Percentiles rank a stretch among this genome's conserved stretches.
Conservation (phyloP, 2,113 vertebrate species). For the Ochotona princeps region DNA sequence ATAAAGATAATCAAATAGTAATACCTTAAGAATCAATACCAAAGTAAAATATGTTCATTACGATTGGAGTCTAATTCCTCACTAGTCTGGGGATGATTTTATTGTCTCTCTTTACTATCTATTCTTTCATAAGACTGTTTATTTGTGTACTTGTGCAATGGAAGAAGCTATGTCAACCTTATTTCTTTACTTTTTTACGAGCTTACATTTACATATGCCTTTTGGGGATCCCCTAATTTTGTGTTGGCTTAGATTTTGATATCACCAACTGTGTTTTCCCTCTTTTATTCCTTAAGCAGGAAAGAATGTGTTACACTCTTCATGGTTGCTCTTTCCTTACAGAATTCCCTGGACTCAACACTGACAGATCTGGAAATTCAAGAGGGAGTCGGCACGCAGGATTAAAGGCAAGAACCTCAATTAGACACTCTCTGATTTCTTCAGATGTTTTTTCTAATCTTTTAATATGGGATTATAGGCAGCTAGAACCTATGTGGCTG, state of each 20-base stretch:
- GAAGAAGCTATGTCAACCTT: neutral
- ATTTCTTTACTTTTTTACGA: constrained; percentile 62
- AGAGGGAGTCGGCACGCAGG: constrained; percentile 88
- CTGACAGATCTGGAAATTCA: constrained; percentile 90
- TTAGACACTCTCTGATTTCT: constrained; percentile 92
- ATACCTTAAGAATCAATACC: neutral
- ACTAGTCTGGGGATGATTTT: constrained; percentile 30
- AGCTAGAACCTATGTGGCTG: constrained; percentile 86
- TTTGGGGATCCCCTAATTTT: constrained; percentile 67
- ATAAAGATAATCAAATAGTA: neutral
- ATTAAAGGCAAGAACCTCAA: constrained; percentile 93
- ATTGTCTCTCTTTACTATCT: constrained; percentile 22
- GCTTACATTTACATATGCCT: constrained; percentile 59
- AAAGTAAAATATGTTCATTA: constrained; percentile 25
- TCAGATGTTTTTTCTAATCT: constrained; percentile 93
- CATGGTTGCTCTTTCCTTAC: constrained; percentile 86
- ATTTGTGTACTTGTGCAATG: neutral
- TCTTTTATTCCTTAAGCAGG: constrained; percentile 81
- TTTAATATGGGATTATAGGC: constrained; percentile 93
- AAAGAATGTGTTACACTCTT: constrained; percentile 84
- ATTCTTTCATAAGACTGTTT: neutral
- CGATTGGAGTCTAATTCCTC: constrained; percentile 26
- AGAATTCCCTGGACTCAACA: constrained; percentile 87
- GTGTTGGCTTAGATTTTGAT: constrained; percentile 77
- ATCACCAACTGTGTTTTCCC: constrained; percentile 71